phyloP scores from a whole-genome alignment of 1,140 invertebrate species.

The Branchinecta lynchi region DNA sequence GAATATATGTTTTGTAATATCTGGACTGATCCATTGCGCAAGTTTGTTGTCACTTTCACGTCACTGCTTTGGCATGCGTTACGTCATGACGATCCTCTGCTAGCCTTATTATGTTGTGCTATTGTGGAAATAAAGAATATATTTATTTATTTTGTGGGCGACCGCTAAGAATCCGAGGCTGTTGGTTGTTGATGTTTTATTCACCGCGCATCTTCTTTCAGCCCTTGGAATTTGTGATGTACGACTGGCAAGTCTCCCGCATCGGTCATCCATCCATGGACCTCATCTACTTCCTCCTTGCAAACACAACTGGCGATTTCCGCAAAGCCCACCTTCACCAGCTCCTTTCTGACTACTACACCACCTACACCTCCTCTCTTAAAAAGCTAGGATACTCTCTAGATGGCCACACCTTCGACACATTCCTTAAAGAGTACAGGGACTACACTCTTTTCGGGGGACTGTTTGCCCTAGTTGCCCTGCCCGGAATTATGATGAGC shows the following conservation, averaged over 20 bases:
- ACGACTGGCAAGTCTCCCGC: constrained; percentile 18
- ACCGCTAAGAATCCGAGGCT: no score
- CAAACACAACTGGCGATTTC: constrained; percentile 10
- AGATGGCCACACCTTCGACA: neutral
- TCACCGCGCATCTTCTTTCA: neutral
- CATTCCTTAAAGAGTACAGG: neutral
- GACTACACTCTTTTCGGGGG: neutral
- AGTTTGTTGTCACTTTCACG: no score
- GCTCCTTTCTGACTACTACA: constrained; percentile 15
- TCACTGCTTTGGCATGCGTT: no score
- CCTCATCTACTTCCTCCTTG: constrained; percentile 18
- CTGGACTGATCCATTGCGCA: no score
- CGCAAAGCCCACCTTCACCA: constrained; percentile 13
- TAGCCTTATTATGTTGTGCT: no score
- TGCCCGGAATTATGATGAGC: neutral
- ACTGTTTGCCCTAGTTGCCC: neutral
- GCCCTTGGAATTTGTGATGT: neutral
- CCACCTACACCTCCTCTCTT: neutral
- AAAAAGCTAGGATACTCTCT: constrained; percentile 2
- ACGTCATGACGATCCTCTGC: no score
- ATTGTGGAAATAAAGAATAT: no score
- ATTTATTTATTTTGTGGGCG: no score
- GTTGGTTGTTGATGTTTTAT: no score
- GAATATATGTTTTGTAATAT: no score
- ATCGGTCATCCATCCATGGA: constrained; percentile 19